A percentile compares a stretch with the other conserved stretches of the same genome.
These are phyloP conservation scores for Acromyrmex heyeri DNA, from an alignment of 1,140 invertebrate species.

Conservation along the genomic window DNA sequence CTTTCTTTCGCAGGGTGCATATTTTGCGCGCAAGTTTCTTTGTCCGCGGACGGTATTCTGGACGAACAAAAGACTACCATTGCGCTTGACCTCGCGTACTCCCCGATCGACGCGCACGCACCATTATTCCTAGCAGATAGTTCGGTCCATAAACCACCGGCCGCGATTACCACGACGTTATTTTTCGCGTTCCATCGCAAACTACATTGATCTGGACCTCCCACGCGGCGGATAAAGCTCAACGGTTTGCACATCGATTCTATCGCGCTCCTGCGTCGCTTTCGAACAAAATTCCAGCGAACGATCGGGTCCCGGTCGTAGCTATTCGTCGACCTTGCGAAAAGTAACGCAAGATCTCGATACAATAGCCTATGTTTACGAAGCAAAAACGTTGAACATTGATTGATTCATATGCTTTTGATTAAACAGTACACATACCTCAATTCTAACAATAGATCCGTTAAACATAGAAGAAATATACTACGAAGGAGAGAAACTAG, in stretches of 20 bases:
- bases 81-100: constrained; percentile 50
- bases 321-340: constrained; percentile 44
- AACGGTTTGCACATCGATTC: not conserved
- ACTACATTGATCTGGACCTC: constrained; percentile 56
- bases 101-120: constrained; percentile 49
- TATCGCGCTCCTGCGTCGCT: constrained; percentile 39
- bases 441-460: not conserved
- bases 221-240: constrained; percentile 42
- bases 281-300: constrained; percentile 38
- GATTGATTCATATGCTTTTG: constrained; percentile 1
- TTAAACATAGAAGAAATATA: not conserved
- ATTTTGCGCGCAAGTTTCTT: constrained; percentile 40
- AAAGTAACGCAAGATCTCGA: constrained; percentile 20
- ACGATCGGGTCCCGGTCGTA: constrained; percentile 15
- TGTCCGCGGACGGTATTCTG: constrained; percentile 5
- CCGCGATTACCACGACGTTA: constrained; percentile 38
- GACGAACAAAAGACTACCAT: constrained; percentile 50
- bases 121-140: constrained; percentile 59
- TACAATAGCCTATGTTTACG: constrained; percentile 14
- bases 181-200: constrained; percentile 50
- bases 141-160: constrained; percentile 46
- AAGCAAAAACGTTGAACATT: not conserved
- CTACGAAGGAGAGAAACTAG: not conserved
- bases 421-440: not conserved
- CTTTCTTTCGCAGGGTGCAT: not conserved